A percentile compares a stretch with the other conserved stretches of the same genome.
These are phyloP conservation scores for Pilophorus perplexus DNA, from an alignment of 2,888 invertebrate species.

Conservation along the genomic window DNA sequence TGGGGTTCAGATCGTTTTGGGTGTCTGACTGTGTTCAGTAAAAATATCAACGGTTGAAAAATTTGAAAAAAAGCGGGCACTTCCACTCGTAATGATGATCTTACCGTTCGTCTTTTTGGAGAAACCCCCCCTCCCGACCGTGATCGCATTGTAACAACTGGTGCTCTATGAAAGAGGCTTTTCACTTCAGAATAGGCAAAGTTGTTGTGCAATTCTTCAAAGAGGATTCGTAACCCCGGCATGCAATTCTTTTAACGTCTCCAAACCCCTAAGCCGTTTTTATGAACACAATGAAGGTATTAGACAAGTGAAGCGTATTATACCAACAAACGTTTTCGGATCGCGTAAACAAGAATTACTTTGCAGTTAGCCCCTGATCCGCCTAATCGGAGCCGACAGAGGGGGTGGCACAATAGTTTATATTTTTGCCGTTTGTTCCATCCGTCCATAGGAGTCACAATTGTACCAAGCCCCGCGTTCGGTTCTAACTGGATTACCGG, in stretches of 20 bases:
- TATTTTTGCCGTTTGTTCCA: slow-evolving; percentile 38
- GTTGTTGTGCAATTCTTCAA: not conserved
- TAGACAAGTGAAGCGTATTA: slow-evolving; percentile 33
- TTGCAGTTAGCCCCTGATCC: slow-evolving; percentile 31
- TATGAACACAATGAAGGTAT: slow-evolving; percentile 20
- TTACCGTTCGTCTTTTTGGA: not conserved
- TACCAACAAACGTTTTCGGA: slow-evolving; percentile 35
- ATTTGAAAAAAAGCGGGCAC: no score
- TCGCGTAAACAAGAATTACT: slow-evolving; percentile 39
- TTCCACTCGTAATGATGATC: no score
- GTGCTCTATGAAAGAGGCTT: not conserved
- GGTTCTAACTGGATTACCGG: slow-evolving; percentile 34
- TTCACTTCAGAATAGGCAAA: not conserved
- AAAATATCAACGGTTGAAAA: no score
- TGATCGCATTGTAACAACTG: not conserved
- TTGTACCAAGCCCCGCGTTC: slow-evolving; percentile 8
- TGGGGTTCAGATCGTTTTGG: no score
- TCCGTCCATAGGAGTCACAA: slow-evolving; percentile 24
- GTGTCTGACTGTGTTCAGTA: no score
- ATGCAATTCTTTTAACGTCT: not conserved
- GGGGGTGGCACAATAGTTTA: slow-evolving; percentile 34
- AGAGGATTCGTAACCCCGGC: not conserved
- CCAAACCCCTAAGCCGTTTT: slow-evolving; percentile 10
- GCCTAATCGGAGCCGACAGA: slow-evolving; percentile 29
- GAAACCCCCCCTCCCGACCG: not conserved